phyloP scores from a whole-genome alignment of 2,888 invertebrate species.

The Habrosyne pyritoides region DNA sequence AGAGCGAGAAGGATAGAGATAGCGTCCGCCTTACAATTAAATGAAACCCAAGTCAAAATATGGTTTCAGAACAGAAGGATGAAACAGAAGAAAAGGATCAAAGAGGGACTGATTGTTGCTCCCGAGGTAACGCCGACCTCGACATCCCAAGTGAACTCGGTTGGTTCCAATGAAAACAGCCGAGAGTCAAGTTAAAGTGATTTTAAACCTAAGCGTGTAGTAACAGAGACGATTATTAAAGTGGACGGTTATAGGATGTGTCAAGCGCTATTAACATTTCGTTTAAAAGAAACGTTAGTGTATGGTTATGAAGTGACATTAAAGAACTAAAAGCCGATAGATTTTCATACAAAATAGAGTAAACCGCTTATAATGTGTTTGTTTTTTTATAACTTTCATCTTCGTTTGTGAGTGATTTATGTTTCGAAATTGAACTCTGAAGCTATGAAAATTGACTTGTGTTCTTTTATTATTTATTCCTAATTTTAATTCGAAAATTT shows the following conservation, averaged over 20 bases:
- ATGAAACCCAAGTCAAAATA: slow-evolving; percentile 98
- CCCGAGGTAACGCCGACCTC: slow-evolving; percentile 78
- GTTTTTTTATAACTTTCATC: not conserved
- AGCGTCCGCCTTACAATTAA: slow-evolving; percentile 96
- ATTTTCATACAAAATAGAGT: not conserved
- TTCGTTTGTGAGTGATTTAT: not conserved
- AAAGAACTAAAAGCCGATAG: not conserved
- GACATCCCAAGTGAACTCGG: slow-evolving; percentile 60
- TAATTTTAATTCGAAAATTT: not conserved
- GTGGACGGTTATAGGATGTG: slow-evolving; percentile 17
- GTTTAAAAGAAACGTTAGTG: not conserved
- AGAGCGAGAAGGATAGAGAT: slow-evolving; percentile 98
- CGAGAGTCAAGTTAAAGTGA: slow-evolving; percentile 85
- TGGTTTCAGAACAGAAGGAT: slow-evolving; percentile 99
- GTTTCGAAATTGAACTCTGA: not conserved
- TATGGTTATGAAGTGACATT: not conserved
- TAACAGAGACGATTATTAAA: slow-evolving; percentile 29
- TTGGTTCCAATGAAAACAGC: slow-evolving; percentile 88
- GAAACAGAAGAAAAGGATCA: slow-evolving; percentile 99
- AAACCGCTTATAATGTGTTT: not conserved
- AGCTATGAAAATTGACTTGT: not conserved
- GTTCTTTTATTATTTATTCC: not conserved
- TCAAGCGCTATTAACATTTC: not conserved
- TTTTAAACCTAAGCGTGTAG: slow-evolving; percentile 17
- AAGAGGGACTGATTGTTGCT: slow-evolving; percentile 91